Base-by-base conservation (phyloP, 2,888 invertebrate species). In the Cerastis rubricosa region DNA sequence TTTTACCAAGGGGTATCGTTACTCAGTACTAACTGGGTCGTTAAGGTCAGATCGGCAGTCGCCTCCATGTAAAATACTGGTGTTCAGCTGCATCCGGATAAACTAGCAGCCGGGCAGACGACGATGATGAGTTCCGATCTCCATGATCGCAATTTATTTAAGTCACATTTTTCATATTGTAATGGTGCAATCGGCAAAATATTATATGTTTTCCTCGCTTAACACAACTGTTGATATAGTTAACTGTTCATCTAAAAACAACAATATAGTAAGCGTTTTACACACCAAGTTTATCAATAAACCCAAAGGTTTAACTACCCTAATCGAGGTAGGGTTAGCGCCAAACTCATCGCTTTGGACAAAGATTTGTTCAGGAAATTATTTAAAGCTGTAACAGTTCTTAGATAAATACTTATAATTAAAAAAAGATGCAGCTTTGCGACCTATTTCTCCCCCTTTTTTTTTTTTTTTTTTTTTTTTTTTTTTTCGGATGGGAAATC, bases 231-330 rank as follows among this genome's bases (percentile, higher is more conserved):
- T 71, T 61, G 54, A 71, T 76, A 75, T 63, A 40, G 14, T 80
- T 80, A 80, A 81, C 51, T 51, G 76, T 2, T 70, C 70, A 67
- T 71, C 66, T 57, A 76, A 80, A 66, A 74, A 74, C 75, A 80
- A 79, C 66, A 79, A 80, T 74, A 61, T 79, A 54, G 79, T 79
- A 74, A 76, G 29, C 67, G 67, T 76, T 71, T 80, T 76, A 80
- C 57, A 64, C 80, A 51, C 25, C 11, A 80, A 80, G 71, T 80
- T 80, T 76, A 68, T 80, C 63, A 80, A 76, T 80, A 81, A 80
- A 80, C 63, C 29, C 29, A 11, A 17, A 40, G 70, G 68, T 29
- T 71, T 80, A 64, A 71, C 57, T 68, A 45, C 76, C 65, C 63
- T 71, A 57, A 71, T 71, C 14, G 25, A 45, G 12, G 80, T 76